Base-by-base conservation (phyloP, 2,113 vertebrate genomes). In the Phalacrocorax brasilianus region DNA sequence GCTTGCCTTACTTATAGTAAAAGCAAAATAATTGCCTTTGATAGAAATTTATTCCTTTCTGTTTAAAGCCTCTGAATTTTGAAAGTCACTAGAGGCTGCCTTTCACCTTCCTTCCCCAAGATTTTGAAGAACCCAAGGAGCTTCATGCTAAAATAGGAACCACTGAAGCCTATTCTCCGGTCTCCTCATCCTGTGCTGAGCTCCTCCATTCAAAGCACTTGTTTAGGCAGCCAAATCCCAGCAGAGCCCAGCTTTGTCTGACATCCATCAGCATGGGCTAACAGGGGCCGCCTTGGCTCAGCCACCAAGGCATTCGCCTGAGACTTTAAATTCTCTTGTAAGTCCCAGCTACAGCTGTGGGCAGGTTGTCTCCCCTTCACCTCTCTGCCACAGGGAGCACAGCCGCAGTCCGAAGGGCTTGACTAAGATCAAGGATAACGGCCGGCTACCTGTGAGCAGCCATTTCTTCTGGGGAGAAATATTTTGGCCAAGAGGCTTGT, bases 241-340 rank as follows among this genome's bases (percentile, higher is more conserved):
- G 85, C 55, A 62, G 65, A 81, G 47, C 68, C 75, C 20, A 76
- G 63, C 27, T 50, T 55, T 47, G 59, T 24, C 85, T 56, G 61
- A 15, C 40, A 33, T n/a, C 30, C 0, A 0, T 50, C 55, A 27
- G 20, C n/a, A 20, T 0, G 1, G 65, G 33, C 1, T 0, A 53
- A 27, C 2, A 1, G 32, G 27, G 44, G 6, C 68, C 6, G 1
- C 26, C 74, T 56, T 61, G 70, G 15, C 62, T 85, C 35, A n/a
- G 28, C 83, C 40, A 50, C 47, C 68, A 23, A 24, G n/a, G 33
- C n/a, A 10, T 77, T 73, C 80, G 24, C 55, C 61, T 33, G 52
- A 63, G 33, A 32, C 38, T 84, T 78, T 8, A 26, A n/a, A 11
- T 77, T 65, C 26, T 30, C n/a, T 21, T 56, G 2, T 4, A 33